Evolutionary conservation across 2,113 vertebrate genomes (phyloP).

Genomic region (Lagenorhynchus albirostris): DNA sequence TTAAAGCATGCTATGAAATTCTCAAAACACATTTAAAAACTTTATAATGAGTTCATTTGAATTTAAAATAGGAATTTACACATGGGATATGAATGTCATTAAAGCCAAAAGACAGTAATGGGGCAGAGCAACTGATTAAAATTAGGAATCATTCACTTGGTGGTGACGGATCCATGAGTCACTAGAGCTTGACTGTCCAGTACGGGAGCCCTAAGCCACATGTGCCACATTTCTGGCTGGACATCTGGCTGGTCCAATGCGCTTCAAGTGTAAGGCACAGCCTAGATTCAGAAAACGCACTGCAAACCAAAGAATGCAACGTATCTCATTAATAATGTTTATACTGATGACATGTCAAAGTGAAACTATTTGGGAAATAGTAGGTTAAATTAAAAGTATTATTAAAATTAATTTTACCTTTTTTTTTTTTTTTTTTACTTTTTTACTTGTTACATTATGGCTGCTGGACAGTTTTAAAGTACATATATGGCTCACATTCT

Average conservation of each 20-base stretch:
- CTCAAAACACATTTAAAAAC: background rate
- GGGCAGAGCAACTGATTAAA: background rate
- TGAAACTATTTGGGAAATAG: background rate
- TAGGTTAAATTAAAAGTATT: background rate
- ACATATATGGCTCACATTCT: background rate
- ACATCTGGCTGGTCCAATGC: fast-evolving
- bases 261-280: background rate
- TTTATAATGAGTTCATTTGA: background rate
- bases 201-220: fast-evolving
- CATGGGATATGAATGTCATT: background rate
- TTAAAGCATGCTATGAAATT: background rate
- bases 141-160: background rate
- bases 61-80: background rate
- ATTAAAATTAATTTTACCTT: background rate
- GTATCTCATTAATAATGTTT: background rate
- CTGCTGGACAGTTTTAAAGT: background rate
- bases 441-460: background rate
- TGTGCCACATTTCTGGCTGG: too few species aligned
- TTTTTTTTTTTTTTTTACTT: background rate
- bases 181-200: background rate
- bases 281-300: background rate
- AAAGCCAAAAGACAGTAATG: background rate
- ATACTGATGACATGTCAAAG: background rate
- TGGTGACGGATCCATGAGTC: fast-evolving
- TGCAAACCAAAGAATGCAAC: background rate